Evolutionary conservation across 1,140 invertebrate genomes (phyloP), one percentile per base, ranked within the genome.

Genomic region (Drosophila lowei): DNA sequence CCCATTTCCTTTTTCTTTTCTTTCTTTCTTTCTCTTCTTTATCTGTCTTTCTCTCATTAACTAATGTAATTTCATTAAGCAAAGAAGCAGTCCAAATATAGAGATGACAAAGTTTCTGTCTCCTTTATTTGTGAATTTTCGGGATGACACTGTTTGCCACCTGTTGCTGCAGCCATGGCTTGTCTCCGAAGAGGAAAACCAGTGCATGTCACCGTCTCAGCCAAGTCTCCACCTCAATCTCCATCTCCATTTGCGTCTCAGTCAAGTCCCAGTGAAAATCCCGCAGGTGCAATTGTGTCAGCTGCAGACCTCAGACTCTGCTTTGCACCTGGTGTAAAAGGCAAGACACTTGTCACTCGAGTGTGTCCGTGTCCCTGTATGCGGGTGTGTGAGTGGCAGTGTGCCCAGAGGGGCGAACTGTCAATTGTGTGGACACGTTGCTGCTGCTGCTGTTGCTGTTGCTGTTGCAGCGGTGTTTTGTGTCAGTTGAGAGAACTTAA

Each of bases 401-500:
- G 13, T 48, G 38, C 46, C 72, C 50, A 42, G 16, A 48, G 72
- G 68, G 49, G 25, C 62, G 67, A 71, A 72, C 77, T 79, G 78
- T 80, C 78, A 81, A 81, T 81, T 81, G 78, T 85, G 79, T 61
- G 79, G 74, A 77, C 72, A 56, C 62, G 67, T 67, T 54, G 62
- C 62, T 55, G 62, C 47, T 23, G 23, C 4, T 5, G 23, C 23
- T 5, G 21, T 3, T 23, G 21, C 21, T 23, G 2, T 3, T 55
- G 61, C 52, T 41, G 18, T 30, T 44, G 21, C 28, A 34, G 30
- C 30, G 30, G 41, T 63, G 70, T 53, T 55, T 34, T 73, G 59
- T 73, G 71, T 68, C 65, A 77, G 81, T 80, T 66, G 67, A 86
- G 67, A 86, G 81, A 81, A 81, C 83, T 85, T 88, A 88, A 85